Percentiles rank a stretch among this genome's conserved stretches.
phyloP scores from a whole-genome alignment of 2,888 invertebrate genomes.

The Pinctada fucata region DNA sequence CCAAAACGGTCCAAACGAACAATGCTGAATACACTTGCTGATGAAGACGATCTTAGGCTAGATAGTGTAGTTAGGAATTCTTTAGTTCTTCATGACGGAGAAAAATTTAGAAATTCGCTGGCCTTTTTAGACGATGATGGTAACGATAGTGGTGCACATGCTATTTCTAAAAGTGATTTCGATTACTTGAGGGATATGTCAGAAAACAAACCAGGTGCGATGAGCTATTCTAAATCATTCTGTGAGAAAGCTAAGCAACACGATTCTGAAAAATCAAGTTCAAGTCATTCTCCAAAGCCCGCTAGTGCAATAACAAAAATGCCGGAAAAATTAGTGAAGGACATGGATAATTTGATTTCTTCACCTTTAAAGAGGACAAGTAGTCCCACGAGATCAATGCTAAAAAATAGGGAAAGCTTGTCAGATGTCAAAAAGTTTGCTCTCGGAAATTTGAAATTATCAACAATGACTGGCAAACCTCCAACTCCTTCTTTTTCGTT shows the following conservation, averaged over 20 bases:
- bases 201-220: slow-evolving; percentile 25
- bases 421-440: slow-evolving; percentile 63
- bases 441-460: slow-evolving; percentile 57
- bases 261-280: slow-evolving; percentile 25
- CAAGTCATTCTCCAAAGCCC: slow-evolving; percentile 37
- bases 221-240: slow-evolving; percentile 13
- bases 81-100: slow-evolving; percentile 58
- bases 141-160: slow-evolving; percentile 51
- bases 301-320: slow-evolving; percentile 64
- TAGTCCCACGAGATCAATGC: slow-evolving; percentile 63
- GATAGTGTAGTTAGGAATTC: slow-evolving; percentile 68
- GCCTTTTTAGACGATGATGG: slow-evolving; percentile 67
- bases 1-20: slow-evolving; percentile 53
- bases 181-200: slow-evolving; percentile 13
- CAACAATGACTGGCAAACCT: slow-evolving; percentile 35
- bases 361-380: slow-evolving; percentile 61
- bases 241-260: slow-evolving; percentile 19
- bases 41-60: slow-evolving; percentile 66
- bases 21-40: slow-evolving; percentile 63
- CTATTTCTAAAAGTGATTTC: slow-evolving; percentile 21
- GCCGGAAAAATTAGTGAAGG: slow-evolving; percentile 67
- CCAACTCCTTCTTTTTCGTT: slow-evolving; percentile 31
- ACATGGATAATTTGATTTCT: slow-evolving; percentile 67
- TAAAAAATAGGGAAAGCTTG: slow-evolving; percentile 64
- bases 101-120: slow-evolving; percentile 62